These are phyloP conservation scores for Linurgus olivaceus DNA, from an alignment of 2,797 vertebrate genomes.

Conservation along the genomic window DNA sequence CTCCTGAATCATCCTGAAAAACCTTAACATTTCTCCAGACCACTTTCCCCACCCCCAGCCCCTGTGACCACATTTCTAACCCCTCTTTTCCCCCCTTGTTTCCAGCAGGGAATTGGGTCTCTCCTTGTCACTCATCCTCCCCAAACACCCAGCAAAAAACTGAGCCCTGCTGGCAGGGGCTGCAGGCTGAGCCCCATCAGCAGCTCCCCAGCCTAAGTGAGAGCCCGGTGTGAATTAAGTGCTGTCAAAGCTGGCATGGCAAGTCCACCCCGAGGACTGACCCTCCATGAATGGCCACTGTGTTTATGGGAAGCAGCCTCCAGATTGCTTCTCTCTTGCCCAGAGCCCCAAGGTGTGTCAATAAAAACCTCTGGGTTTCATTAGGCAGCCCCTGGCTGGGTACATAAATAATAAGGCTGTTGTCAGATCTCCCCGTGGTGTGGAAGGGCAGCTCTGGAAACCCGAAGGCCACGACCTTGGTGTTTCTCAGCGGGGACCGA, in stretches of 20 bases:
- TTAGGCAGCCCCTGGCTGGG: slow-evolving; percentile 62
- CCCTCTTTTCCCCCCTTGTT: neutral
- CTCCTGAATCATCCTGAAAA: neutral
- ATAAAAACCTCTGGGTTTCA: slow-evolving; percentile 66
- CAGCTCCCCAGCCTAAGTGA: neutral
- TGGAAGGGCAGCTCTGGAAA: slow-evolving; percentile 77
- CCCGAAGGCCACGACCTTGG: slow-evolving; percentile 77
- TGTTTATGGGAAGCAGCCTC: neutral
- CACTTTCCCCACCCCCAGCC: rapidly evolving
- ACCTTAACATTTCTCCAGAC: neutral
- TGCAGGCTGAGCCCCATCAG: neutral
- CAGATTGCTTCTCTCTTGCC: neutral
- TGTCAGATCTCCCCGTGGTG: slow-evolving; percentile 73
- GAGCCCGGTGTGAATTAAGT: neutral
- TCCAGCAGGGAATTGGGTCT: neutral
- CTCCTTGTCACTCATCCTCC: neutral
- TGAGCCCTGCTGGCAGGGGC: neutral
- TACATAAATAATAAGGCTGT: slow-evolving; percentile 73
- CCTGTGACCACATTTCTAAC: neutral
- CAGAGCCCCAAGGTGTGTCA: slow-evolving; percentile 9
- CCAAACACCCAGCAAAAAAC: neutral
- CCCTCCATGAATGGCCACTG: slow-evolving; percentile 43
- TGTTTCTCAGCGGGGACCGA: slow-evolving; percentile 79
- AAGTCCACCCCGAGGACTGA: neutral
- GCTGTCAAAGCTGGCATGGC: neutral